A percentile compares a stretch with the other conserved stretches of the same genome.
Conservation (phyloP, 1,140 invertebrate species). For the Bombyx mandarina region DNA sequence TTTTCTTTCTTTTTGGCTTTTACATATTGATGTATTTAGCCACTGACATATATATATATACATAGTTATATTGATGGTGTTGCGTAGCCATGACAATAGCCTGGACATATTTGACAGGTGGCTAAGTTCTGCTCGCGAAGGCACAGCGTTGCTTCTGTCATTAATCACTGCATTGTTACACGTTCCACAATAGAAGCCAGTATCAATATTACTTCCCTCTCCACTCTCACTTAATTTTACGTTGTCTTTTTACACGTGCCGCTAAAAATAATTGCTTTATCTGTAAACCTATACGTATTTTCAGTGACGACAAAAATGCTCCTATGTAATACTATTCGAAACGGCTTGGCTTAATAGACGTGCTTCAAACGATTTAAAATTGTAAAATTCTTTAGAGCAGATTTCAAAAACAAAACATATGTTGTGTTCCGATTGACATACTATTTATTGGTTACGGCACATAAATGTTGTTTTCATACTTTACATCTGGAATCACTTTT, state of each 20-base stretch:
- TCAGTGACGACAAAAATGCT: conserved; percentile 5
- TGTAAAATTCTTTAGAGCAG: no score
- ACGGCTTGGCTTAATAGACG: neutral
- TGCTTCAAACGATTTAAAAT: no score
- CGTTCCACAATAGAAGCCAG: conserved; percentile 13
- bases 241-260: neutral
- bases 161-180: conserved; percentile 22
- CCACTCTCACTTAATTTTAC: conserved; percentile 6
- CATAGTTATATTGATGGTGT: neutral
- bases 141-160: conserved; percentile 9
- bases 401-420: no score
- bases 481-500: no score
- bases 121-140: conserved; percentile 8
- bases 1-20: no score
- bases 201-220: conserved; percentile 10
- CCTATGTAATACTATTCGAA: conserved; percentile 1
- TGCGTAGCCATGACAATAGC: conserved; percentile 6
- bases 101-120: conserved; percentile 6
- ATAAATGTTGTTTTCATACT: no score
- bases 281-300: no score
- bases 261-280: no score
- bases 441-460: no score
- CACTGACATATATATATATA: no score
- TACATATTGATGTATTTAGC: no score
- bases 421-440: no score